phyloP scores from a whole-genome alignment of 2,888 invertebrate genomes.

The Drosophila testacea region DNA sequence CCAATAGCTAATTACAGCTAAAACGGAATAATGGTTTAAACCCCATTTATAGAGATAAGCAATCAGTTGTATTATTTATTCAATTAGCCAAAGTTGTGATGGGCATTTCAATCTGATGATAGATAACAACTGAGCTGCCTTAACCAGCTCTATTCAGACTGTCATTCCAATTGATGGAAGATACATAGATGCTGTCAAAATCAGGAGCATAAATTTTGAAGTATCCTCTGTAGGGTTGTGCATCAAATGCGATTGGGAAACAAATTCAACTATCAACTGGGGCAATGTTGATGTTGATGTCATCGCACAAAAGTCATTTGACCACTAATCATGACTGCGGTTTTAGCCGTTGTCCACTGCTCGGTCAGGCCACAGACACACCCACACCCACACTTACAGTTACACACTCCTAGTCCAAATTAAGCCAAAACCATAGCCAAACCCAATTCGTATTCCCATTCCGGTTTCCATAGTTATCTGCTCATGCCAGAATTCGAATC shows the following conservation, averaged over 20 bases:
- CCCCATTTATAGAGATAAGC: not conserved
- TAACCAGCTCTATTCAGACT: not conserved
- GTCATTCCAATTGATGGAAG: not conserved
- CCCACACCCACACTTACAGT: conserved; percentile 10
- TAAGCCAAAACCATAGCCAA: conserved; percentile 25
- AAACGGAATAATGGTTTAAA: no score
- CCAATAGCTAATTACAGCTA: no score
- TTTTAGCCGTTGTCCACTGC: conserved; percentile 49
- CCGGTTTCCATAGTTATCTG: conserved; percentile 2
- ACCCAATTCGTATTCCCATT: conserved; percentile 20
- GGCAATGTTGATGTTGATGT: conserved; percentile 10
- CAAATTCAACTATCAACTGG: conserved; percentile 12
- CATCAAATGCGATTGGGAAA: conserved; percentile 13
- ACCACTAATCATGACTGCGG: conserved; percentile 77
- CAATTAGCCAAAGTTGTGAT: not conserved
- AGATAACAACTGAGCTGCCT: conserved; percentile 4
- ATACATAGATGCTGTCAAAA: conserved; percentile 24
- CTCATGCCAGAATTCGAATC: conserved; percentile 20
- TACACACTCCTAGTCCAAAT: conserved; percentile 8
- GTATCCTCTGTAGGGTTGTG: not conserved
- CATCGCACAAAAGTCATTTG: conserved; percentile 67
- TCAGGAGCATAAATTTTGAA: conserved; percentile 19
- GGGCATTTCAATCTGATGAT: conserved; percentile 4
- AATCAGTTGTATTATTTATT: not conserved
- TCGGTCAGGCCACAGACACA: conserved; percentile 33